Base-by-base conservation (phyloP, 2,797 vertebrate species). In the Betta splendens region DNA sequence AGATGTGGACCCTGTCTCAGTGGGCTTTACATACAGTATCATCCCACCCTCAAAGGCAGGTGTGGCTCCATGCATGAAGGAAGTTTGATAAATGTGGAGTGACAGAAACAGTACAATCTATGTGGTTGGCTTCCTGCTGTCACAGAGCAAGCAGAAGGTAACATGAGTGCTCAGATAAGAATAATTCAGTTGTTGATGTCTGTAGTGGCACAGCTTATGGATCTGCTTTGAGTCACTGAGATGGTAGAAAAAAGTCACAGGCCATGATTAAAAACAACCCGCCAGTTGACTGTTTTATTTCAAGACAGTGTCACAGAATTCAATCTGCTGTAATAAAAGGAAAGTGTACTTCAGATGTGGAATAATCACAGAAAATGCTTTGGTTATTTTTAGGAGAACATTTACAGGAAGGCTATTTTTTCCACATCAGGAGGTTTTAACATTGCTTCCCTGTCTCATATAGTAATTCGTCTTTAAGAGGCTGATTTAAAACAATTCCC, bases 141-240 rank as follows among this genome's bases (percentile, higher is more conserved):
- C 20, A 33, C 31, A 21, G 9, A 6, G 15, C 15, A 45, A 25
- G 15, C 15, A 45, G 25, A 42, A 48, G 11, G 20, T 39, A 43
- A 28, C 31, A 49, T 12, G 3, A 22, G 16, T 17, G n/a, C 32
- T 33, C 40, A 54, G 1, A 11, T 51, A n/a, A 9, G 9, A 25
- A 49, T 38, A 36, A 64, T 56, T n/a, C n/a, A 25, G n/a, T 28
- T 42, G n/a, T 42, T 26, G 6, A 12, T 6, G 9, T 48, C 45
- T 32, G 48, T 29, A 57, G 37, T 17, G 20, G 1, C 28, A 28
- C 20, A 74, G 11, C 7, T 44, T 9, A 67, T 23, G 51, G 12
- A 50, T 21, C 15, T 33, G 42, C 15, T 25, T 21, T 33, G 15
- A 54, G 18, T 47, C 18, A n/a, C 12, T 35, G 9, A 42, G 10